Evolutionary conservation across 2,113 vertebrate species (phyloP).

Genomic region (Polypterus senegalus): DNA sequence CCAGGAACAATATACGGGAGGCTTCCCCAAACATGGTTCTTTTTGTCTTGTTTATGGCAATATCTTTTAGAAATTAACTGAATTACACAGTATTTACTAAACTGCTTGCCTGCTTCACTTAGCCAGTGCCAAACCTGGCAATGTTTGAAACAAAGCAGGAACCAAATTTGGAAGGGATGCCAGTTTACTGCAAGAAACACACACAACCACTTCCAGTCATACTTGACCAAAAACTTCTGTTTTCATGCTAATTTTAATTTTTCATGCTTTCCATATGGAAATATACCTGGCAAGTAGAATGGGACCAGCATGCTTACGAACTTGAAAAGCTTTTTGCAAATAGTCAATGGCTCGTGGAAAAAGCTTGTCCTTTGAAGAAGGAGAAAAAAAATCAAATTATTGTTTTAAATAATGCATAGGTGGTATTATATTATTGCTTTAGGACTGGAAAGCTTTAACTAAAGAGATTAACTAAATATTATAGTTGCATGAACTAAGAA

Average conservation of each 20-base stretch:
- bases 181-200: neutral
- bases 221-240: neutral
- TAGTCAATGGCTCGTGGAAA: constrained; percentile 91
- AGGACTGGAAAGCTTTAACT: fast-evolving
- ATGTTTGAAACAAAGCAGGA: no score
- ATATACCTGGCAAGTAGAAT: constrained; percentile 82
- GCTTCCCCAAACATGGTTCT: no score
- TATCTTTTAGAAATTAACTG: no score
- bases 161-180: no score
- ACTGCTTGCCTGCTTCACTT: no score
- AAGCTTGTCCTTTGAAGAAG: constrained; percentile 64
- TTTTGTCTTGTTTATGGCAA: no score
- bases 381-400: constrained; percentile 8
- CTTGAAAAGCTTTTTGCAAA: constrained; percentile 76
- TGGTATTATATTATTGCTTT: neutral
- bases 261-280: neutral
- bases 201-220: constrained; percentile 11
- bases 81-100: no score
- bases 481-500: neutral
- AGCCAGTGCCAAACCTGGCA: no score
- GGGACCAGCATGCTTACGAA: constrained; percentile 62
- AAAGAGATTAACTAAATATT: neutral
- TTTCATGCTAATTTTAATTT: neutral
- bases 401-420: neutral
- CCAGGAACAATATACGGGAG: no score